Percentiles rank a stretch among this genome's conserved stretches.
Conservation (phyloP, 2,888 invertebrate genomes). For the Eupithecia centaureata region DNA sequence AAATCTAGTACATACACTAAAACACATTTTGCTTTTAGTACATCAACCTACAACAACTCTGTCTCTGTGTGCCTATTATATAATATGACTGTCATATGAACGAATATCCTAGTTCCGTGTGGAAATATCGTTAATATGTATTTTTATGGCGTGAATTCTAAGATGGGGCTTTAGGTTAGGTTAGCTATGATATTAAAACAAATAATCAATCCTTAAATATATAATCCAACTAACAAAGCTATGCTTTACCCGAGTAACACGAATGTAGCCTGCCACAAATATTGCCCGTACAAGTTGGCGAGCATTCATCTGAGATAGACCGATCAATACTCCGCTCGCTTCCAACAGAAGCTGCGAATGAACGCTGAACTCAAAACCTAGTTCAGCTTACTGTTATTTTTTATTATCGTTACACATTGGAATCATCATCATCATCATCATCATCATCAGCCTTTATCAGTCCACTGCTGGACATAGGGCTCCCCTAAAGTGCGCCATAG, state of each 20-base stretch:
- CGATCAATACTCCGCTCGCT: constrained; percentile 23
- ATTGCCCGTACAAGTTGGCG: background rate
- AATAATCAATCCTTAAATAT: background rate
- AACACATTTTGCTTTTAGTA: background rate
- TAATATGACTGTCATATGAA: too few species aligned
- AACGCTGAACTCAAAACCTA: background rate
- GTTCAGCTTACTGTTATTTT: background rate
- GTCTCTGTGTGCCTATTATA: too few species aligned
- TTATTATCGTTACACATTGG: background rate
- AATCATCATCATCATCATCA: too few species aligned
- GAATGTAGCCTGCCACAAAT: background rate
- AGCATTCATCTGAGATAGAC: constrained; percentile 14
- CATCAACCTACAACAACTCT: background rate
- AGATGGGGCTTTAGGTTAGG: too few species aligned
- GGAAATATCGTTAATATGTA: too few species aligned
- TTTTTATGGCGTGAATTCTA: background rate
- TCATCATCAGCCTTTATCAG: too few species aligned
- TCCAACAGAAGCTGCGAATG: constrained; percentile 11
- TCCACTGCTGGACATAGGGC: too few species aligned
- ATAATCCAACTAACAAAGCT: background rate
- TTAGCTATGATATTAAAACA: background rate
- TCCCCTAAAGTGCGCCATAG: too few species aligned
- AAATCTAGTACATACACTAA: too few species aligned
- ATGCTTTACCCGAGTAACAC: background rate
- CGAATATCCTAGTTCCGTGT: too few species aligned